Percentiles rank a stretch among this genome's conserved stretches.
Evolutionary conservation across 2,888 invertebrate genomes (phyloP).

Genomic region (Mesorhabditis sp.): DNA sequence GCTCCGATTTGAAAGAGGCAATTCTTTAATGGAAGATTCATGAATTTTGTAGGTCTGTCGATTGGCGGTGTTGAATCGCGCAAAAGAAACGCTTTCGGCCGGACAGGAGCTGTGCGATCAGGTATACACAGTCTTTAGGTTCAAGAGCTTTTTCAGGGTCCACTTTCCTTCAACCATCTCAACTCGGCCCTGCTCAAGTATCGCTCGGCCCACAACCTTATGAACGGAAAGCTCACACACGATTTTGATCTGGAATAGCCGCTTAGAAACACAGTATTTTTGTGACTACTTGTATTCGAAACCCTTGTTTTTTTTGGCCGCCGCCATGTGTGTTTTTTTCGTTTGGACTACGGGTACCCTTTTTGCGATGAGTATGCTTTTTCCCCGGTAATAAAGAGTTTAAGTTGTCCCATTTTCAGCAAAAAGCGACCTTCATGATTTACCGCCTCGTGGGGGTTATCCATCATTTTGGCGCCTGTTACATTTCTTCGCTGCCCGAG

Average conservation of each 20-base stretch:
- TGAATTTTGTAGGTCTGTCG: slow-evolving; percentile 33
- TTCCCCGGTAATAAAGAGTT: background rate
- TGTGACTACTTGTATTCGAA: no score
- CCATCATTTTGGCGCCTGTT: slow-evolving; percentile 6
- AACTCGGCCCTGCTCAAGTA: background rate
- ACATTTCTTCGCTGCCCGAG: background rate
- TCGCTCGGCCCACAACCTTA: background rate
- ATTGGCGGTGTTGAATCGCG: slow-evolving; percentile 32
- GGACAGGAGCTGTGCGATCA: slow-evolving; percentile 8
- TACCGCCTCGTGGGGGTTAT: background rate
- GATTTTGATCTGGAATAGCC: background rate
- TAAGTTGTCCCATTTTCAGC: background rate
- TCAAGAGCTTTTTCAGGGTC: background rate
- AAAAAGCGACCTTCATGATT: background rate
- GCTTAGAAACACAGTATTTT: no score
- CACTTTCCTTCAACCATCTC: background rate
- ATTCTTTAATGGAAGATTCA: background rate
- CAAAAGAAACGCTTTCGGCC: slow-evolving; percentile 31
- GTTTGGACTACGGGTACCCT: no score
- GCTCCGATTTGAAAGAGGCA: slow-evolving; percentile 54
- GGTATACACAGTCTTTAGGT: background rate
- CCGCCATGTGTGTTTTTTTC: no score
- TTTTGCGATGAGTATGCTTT: background rate
- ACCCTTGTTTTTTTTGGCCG: no score
- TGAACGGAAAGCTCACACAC: background rate